Conservation (phyloP, 2,113 vertebrate species). For the Anser brachyrhynchus region DNA sequence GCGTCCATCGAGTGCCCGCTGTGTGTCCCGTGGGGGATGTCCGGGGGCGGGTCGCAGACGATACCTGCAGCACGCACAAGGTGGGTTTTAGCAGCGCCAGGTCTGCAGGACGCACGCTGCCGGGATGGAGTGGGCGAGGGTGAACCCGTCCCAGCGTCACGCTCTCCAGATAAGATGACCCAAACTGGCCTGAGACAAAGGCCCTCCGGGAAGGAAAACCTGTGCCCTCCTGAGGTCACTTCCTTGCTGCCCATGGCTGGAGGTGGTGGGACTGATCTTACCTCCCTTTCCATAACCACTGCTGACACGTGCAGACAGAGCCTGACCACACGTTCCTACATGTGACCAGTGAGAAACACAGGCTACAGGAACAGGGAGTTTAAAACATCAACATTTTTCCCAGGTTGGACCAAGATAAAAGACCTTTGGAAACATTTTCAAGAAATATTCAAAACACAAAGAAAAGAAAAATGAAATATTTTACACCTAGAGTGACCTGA, state of each 20-base stretch:
- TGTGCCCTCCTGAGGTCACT: background rate
- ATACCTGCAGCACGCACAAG: slow-evolving; percentile 20
- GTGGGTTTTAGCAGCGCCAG: fast-evolving
- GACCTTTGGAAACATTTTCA: background rate
- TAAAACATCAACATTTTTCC: background rate
- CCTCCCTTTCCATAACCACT: background rate
- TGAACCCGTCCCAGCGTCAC: background rate
- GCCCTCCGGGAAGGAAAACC: background rate
- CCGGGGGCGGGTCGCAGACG: background rate
- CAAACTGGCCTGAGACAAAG: background rate
- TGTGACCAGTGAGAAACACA: background rate
- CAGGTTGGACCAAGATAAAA: background rate
- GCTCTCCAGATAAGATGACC: background rate
- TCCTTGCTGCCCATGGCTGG: background rate
- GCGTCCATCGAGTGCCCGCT: background rate
- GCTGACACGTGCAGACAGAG: background rate
- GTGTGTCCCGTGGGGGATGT: slow-evolving; percentile 30
- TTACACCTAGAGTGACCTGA: background rate
- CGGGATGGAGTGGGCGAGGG: fast-evolving
- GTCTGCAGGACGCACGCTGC: background rate
- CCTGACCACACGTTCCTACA: background rate
- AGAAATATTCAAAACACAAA: background rate
- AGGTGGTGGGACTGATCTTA: background rate
- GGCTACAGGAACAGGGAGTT: background rate
- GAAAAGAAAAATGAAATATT: background rate